phyloP scores from a whole-genome alignment of 37 sponge, comb jelly and placozoan genomes.

The Ianthella basta region DNA sequence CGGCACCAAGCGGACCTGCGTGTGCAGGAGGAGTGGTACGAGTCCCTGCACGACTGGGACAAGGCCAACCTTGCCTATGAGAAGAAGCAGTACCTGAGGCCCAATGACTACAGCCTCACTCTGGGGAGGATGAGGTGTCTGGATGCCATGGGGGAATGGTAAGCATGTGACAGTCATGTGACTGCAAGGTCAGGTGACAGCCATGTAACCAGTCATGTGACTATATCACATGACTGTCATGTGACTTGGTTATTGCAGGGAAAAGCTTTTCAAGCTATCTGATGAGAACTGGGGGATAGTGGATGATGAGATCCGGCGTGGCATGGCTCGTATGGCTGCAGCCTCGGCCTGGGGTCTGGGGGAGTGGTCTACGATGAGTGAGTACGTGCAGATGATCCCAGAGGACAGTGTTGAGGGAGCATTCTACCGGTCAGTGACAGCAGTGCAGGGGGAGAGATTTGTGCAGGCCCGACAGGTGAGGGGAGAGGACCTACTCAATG shows the following conservation, averaged over 20 bases:
- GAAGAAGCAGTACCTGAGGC: constrained; percentile 66
- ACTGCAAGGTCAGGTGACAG: not conserved
- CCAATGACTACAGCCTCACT: constrained; percentile 74
- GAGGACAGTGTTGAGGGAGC: constrained; percentile 64
- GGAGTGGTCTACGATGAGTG: constrained; percentile 87
- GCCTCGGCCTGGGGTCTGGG: constrained; percentile 96
- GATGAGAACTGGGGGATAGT: constrained; percentile 80
- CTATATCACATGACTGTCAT: not conserved
- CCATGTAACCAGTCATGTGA: not conserved
- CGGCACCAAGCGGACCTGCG: constrained; percentile 72
- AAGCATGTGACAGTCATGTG: too few relatives aligned
- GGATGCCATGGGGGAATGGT: constrained; percentile 93
- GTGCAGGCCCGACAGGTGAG: constrained; percentile 71
- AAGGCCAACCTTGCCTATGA: constrained; percentile 81
- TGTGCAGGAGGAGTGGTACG: constrained; percentile 94
- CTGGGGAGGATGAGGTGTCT: constrained; percentile 94
- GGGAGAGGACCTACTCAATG: not conserved
- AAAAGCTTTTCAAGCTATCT: constrained; percentile 70
- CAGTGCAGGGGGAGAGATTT: constrained; percentile 71
- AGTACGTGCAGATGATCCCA: constrained; percentile 78
- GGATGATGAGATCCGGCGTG: constrained; percentile 70
- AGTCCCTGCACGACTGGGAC: constrained; percentile 95
- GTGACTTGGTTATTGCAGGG: constrained; percentile 42
- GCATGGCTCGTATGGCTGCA: constrained; percentile 91
- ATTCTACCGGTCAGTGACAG: constrained; percentile 83